phyloP scores from a whole-genome alignment of 2,888 invertebrate species.

The Dryocosmus kuriphilus region DNA sequence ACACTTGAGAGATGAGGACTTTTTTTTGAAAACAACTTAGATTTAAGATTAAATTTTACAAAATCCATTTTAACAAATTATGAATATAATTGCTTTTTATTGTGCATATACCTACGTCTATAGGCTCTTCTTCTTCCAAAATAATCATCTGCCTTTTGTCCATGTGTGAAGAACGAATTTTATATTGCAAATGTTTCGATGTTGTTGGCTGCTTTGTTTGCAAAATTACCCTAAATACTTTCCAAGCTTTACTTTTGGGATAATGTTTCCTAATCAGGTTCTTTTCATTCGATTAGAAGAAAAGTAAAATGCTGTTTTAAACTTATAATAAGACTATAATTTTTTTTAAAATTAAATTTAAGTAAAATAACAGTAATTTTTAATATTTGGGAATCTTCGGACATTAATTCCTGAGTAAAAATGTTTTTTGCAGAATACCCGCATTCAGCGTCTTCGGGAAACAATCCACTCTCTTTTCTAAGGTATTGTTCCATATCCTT shows the following conservation, averaged over 20 bases:
- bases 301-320: conserved; percentile 41
- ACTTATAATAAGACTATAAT: background rate
- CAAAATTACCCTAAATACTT: conserved; percentile 56
- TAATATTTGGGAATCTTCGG: conserved; percentile 47
- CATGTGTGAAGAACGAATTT: conserved; percentile 56
- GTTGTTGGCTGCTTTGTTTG: conserved; percentile 26
- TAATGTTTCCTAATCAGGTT: conserved; percentile 43
- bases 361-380: conserved; percentile 44
- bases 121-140: conserved; percentile 48
- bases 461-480: conserved; percentile 35
- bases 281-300: conserved; percentile 43
- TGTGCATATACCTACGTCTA: conserved; percentile 44
- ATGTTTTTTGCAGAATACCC: conserved; percentile 52
- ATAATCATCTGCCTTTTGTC: conserved; percentile 45
- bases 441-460: conserved; percentile 49
- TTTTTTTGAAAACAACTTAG: conserved; percentile 13
- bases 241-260: conserved; percentile 47
- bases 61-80: background rate
- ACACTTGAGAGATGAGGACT: conserved; percentile 57
- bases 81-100: background rate
- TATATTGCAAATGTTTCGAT: conserved; percentile 53
- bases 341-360: no score
- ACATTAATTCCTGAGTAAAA: conserved; percentile 56
- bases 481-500: background rate
- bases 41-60: background rate